These are phyloP conservation scores for Lypha dubia DNA, from an alignment of 2,888 invertebrate genomes.

Conservation along the genomic window DNA sequence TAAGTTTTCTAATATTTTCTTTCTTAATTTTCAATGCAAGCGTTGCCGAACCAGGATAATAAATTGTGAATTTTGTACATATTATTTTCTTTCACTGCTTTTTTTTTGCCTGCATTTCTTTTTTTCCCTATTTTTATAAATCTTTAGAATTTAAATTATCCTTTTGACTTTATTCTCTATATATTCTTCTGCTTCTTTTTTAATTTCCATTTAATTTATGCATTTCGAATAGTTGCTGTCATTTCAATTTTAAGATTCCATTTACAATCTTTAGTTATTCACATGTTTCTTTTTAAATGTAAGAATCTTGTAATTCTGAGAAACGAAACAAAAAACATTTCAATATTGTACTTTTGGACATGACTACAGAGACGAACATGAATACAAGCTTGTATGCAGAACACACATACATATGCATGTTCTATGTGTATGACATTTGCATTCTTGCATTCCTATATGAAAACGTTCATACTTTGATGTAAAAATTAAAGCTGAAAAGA, in stretches of 20 bases:
- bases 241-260: conserved; percentile 9
- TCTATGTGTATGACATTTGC: background rate
- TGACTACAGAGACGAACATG: background rate
- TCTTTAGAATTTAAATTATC: too few relatives aligned
- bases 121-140: too few relatives aligned
- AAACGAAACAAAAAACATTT: conserved; percentile 22
- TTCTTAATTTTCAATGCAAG: too few relatives aligned
- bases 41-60: too few relatives aligned
- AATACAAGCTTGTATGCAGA: background rate
- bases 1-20: too few relatives aligned
- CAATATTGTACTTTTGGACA: conserved; percentile 29
- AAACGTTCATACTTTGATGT: conserved; percentile 5
- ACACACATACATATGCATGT: conserved; percentile 1
- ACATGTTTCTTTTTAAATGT: conserved; percentile 50
- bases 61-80: too few relatives aligned
- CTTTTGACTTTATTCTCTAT: background rate
- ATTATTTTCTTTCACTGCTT: too few relatives aligned
- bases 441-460: background rate
- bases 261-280: background rate
- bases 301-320: conserved; percentile 45
- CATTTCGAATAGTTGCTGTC: background rate
- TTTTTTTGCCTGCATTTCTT: too few relatives aligned
- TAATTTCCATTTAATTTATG: background rate
- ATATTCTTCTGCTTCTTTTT: background rate
- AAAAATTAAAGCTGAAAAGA: conserved; percentile 42